Evolutionary conservation across 2,888 invertebrate species (phyloP).

Genomic region (Ypsolopha sequella): DNA sequence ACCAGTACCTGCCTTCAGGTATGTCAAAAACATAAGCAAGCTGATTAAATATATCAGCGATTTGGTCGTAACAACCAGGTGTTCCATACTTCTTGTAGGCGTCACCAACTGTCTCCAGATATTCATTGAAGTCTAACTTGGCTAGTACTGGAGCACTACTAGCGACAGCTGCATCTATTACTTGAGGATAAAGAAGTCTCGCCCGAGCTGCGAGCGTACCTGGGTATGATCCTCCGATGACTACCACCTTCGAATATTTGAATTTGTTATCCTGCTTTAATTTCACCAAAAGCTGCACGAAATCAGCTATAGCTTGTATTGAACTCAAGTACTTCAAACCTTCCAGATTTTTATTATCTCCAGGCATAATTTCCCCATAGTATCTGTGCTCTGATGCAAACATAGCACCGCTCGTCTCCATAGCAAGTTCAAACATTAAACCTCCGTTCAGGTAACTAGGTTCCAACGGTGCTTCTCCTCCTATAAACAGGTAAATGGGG

Average conservation of each 20-base stretch:
- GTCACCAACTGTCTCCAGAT: conserved; percentile 3
- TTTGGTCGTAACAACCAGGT: conserved; percentile 29
- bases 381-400: conserved; percentile 39
- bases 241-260: conserved; percentile 37
- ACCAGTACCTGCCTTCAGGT: conserved; percentile 26
- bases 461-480: too few relatives aligned
- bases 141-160: conserved; percentile 45
- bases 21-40: conserved; percentile 34
- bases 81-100: conserved; percentile 25
- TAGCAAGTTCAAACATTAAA: too few relatives aligned
- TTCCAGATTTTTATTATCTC: conserved; percentile 24
- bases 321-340: conserved; percentile 40
- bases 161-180: conserved; percentile 50
- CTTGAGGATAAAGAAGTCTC: conserved; percentile 48
- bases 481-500: too few relatives aligned
- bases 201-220: conserved; percentile 58
- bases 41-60: conserved; percentile 27
- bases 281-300: conserved; percentile 27
- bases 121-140: conserved; percentile 9
- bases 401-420: background rate
- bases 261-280: conserved; percentile 21
- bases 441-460: too few relatives aligned
- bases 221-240: conserved; percentile 53
- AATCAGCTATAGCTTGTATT: conserved; percentile 47
- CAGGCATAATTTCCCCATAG: conserved; percentile 49